Evolutionary conservation across 2,888 invertebrate genomes (phyloP).

Genomic region (Cyaniris semiargus): DNA sequence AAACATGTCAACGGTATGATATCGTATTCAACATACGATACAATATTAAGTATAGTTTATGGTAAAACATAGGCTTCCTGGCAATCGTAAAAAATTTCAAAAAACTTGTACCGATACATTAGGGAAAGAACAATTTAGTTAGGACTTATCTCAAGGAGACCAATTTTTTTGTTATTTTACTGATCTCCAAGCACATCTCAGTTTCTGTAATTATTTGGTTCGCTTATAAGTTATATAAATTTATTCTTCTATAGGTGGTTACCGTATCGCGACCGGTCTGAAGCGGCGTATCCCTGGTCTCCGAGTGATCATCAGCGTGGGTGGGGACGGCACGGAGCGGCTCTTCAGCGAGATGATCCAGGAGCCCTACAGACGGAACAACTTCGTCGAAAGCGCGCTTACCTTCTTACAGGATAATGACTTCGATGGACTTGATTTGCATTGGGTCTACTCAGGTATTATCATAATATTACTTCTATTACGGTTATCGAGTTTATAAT

Average conservation of each 20-base stretch:
- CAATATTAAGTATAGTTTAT: too few relatives aligned
- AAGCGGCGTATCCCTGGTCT: slow-evolving; percentile 84
- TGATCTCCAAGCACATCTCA: too few relatives aligned
- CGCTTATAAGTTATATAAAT: not conserved
- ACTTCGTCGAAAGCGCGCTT: slow-evolving; percentile 83
- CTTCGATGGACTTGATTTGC: slow-evolving; percentile 91
- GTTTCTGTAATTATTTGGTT: too few relatives aligned
- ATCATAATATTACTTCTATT: not conserved
- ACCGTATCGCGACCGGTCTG: slow-evolving; percentile 84
- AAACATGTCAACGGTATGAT: too few relatives aligned
- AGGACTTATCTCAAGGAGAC: too few relatives aligned
- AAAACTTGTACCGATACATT: too few relatives aligned
- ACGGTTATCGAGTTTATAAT: too few relatives aligned
- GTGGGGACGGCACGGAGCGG: slow-evolving; percentile 84
- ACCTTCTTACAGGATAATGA: slow-evolving; percentile 83
- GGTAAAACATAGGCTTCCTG: too few relatives aligned
- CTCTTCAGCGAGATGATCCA: slow-evolving; percentile 82
- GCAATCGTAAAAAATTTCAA: too few relatives aligned
- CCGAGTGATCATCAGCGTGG: slow-evolving; percentile 86
- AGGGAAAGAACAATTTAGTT: too few relatives aligned
- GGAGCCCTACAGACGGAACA: slow-evolving; percentile 72
- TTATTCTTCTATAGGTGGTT: slow-evolving; percentile 80
- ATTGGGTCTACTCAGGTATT: slow-evolving; percentile 87
- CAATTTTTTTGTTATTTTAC: too few relatives aligned
- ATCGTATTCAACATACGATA: too few relatives aligned